Conservation (phyloP, 1,140 invertebrate species). For the Plutomurus gul region DNA sequence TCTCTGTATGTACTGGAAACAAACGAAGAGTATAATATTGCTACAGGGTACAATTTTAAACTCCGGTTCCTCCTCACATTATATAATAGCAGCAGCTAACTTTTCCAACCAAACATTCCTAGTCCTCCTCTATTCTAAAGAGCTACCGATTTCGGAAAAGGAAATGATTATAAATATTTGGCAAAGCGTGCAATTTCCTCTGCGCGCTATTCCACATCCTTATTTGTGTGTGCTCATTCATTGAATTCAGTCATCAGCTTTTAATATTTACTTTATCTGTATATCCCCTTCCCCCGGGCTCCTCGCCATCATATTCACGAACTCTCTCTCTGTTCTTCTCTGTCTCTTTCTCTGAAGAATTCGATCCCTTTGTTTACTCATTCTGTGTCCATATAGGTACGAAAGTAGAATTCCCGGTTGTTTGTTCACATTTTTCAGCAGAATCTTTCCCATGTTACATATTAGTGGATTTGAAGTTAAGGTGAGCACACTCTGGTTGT, state of each 20-base stretch:
- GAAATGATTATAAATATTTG: constrained; percentile 34
- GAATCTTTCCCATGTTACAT: too few relatives aligned
- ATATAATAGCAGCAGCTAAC: background rate
- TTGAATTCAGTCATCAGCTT: background rate
- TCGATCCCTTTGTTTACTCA: background rate
- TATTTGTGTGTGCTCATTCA: constrained; percentile 5
- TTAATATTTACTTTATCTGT: background rate
- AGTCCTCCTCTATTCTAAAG: background rate
- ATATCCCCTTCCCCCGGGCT: background rate
- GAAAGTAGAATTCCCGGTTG: background rate
- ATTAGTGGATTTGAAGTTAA: too few relatives aligned
- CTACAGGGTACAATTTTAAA: constrained; percentile 21
- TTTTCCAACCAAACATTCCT: too few relatives aligned
- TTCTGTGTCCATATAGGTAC: background rate
- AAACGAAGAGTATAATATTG: background rate
- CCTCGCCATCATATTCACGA: background rate
- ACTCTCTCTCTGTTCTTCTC: background rate
- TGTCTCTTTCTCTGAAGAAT: background rate
- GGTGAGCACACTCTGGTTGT: too few relatives aligned
- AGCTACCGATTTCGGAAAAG: background rate
- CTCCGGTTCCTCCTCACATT: background rate
- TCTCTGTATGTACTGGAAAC: too few relatives aligned
- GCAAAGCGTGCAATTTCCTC: constrained; percentile 32
- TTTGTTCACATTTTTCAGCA: background rate
- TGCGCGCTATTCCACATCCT: too few relatives aligned